Evolutionary conservation across 2,113 vertebrate genomes (phyloP), one percentile per base, ranked within the genome.

Genomic region (Cyprinus carpio): DNA sequence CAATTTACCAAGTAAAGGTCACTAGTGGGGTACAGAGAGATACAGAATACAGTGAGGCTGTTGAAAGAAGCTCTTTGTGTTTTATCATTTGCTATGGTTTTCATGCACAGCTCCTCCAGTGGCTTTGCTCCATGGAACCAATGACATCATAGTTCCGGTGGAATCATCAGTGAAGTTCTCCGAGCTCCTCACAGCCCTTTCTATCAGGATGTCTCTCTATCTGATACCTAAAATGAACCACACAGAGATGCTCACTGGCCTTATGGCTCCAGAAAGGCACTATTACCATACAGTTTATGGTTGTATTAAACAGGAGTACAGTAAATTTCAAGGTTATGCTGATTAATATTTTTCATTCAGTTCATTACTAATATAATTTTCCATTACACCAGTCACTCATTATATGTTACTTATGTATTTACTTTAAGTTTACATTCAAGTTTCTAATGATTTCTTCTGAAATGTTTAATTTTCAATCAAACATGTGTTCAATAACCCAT

Each of bases 71-170:
- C 37, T 64, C 23, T 64, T 20, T 46, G 56, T 64, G 4, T 12
- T 82, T 69, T n/a, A 31, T 29, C 16, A 18, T 85, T 49, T 56
- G 37, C 18, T 34, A 10, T 82, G 65, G 43, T 84, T 29, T 87
- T 79, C 11, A 31, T 75, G 5, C 90, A 95, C 94, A 86, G 65
- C 93, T 54, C 95, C 94, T 72, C 92, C 88, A 0, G 90, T 95
- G 4, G 84, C 75, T 76, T 89, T 95, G 88, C 85, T 95, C 64
- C 94, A 95, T 23, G 94, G 94, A 37, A 93, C 89, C 80, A 81
- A 34, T 34, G 94, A 95, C 88, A 88, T 90, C 4, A 85, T 94
- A 0, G 93, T 95, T 83, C 94, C 93, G 0, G 81, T 86, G 18
- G 88, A 92, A 31, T 94, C 94, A 27, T 94, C 94, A 13, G 79